A percentile compares a stretch with the other conserved stretches of the same genome.
These are phyloP conservation scores for Edolisoma coerulescens DNA, from an alignment of 2,113 vertebrate species.

Conservation along the genomic window DNA sequence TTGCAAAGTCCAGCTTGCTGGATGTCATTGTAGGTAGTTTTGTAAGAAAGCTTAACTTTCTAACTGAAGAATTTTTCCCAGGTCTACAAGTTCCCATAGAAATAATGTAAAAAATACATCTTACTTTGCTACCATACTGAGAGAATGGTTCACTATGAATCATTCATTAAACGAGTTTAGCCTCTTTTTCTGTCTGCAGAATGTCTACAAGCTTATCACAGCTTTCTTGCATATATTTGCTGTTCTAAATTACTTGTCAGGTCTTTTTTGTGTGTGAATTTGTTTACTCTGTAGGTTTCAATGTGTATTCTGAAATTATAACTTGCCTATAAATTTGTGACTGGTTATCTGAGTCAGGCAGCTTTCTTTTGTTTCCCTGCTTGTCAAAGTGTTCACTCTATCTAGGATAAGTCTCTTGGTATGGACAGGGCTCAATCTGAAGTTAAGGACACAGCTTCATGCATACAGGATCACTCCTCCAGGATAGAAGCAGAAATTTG, in stretches of 20 bases:
- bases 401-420: background rate
- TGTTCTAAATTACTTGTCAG: slow-evolving; percentile 13
- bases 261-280: background rate
- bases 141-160: slow-evolving; percentile 35
- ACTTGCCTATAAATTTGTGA: background rate
- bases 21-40: background rate
- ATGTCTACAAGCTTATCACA: background rate
- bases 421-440: background rate
- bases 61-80: background rate
- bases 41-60: background rate
- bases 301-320: background rate
- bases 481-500: background rate
- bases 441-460: background rate
- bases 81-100: background rate
- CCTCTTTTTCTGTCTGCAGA: slow-evolving; percentile 4
- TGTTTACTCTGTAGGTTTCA: slow-evolving; percentile 16
- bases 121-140: background rate
- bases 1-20: background rate
- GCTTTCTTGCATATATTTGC: slow-evolving; percentile 28
- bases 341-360: background rate
- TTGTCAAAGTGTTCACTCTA: background rate
- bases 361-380: background rate
- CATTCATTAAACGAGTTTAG: slow-evolving; percentile 31
- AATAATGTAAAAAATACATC: background rate
- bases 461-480: background rate